These are phyloP conservation scores for Vireo altiloquus DNA, from an alignment of 2,113 vertebrate species.

Conservation along the genomic window DNA sequence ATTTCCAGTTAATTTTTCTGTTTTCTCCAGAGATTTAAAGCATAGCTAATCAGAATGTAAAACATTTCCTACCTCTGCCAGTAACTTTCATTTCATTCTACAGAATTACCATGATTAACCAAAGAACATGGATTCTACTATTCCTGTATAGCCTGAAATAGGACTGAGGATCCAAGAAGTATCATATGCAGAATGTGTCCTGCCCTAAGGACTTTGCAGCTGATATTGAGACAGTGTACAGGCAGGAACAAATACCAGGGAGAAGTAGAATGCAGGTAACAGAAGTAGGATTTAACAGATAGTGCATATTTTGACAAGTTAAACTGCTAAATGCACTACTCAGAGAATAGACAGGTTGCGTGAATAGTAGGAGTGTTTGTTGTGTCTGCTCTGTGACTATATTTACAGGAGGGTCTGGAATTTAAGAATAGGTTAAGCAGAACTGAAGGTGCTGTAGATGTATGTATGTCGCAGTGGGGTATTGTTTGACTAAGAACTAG, in stretches of 20 bases:
- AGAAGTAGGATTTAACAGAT: background rate
- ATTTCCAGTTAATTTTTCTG: background rate
- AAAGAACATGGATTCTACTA: background rate
- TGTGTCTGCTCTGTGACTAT: background rate
- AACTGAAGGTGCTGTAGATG: background rate
- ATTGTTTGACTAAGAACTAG: background rate
- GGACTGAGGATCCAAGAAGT: background rate
- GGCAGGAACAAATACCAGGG: background rate
- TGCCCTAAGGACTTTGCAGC: background rate
- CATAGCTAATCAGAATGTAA: background rate
- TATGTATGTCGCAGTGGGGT: background rate
- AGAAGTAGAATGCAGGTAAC: background rate
- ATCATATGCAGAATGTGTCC: background rate
- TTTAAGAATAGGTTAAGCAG: background rate
- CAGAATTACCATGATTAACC: background rate
- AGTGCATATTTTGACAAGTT: background rate
- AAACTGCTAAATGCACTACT: background rate
- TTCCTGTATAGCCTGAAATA: background rate
- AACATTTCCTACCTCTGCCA: background rate
- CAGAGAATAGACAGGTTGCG: background rate
- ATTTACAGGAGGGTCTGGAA: background rate
- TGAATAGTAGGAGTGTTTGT: background rate
- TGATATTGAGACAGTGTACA: background rate
- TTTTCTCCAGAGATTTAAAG: background rate
- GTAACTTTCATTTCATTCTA: background rate